Conservation (phyloP, 2,113 vertebrate genomes). For the Heloderma charlesbogerti region DNA sequence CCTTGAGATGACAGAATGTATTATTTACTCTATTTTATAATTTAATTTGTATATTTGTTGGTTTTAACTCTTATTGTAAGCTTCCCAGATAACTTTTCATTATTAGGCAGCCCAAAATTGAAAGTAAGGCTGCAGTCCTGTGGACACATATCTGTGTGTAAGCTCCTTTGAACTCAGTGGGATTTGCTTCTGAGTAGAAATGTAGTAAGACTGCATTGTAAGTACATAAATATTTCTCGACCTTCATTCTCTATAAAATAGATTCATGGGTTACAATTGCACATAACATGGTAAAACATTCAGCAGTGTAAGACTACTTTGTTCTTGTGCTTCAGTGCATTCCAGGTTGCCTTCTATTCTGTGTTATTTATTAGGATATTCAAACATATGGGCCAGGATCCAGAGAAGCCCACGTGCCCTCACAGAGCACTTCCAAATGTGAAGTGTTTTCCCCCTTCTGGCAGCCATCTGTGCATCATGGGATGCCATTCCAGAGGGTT, state of each 20-base stretch:
- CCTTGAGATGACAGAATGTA: neutral
- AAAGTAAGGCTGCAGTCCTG: neutral
- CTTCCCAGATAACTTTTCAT: neutral
- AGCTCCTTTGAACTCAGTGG: too few species aligned
- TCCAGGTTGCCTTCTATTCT: neutral
- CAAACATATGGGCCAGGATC: neutral
- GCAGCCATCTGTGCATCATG: neutral
- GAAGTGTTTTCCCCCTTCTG: neutral
- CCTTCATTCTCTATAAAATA: neutral
- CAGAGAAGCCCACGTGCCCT: neutral
- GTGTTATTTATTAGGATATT: neutral
- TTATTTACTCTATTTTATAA: neutral
- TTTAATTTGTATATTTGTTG: neutral
- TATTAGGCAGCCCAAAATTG: neutral
- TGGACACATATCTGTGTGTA: neutral
- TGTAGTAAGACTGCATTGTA: too few species aligned
- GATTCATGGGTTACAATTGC: neutral
- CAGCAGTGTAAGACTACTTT: neutral
- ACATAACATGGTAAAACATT: neutral
- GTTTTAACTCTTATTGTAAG: neutral
- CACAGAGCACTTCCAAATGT: neutral
- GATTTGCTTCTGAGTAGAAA: too few species aligned
- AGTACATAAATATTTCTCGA: too few species aligned
- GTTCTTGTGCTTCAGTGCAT: neutral
- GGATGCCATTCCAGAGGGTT: neutral